A percentile compares a stretch with the other conserved stretches of the same genome.
phyloP scores from a whole-genome alignment of 2,797 vertebrate genomes.

The Poecilia gillii region DNA sequence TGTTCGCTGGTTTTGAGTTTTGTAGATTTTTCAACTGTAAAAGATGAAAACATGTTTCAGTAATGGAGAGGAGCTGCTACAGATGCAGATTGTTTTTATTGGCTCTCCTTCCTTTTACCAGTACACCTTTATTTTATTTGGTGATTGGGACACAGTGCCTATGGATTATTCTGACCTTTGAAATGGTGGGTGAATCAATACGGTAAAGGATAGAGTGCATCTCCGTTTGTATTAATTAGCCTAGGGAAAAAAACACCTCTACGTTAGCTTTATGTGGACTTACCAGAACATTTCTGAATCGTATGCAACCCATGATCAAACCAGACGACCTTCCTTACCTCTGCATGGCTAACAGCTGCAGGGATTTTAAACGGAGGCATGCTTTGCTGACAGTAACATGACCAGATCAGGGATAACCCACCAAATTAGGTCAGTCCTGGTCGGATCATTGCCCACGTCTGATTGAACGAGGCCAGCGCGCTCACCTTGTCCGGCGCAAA shows the following conservation, averaged over 20 bases:
- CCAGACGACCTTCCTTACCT: constrained; percentile 22
- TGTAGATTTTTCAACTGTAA: neutral
- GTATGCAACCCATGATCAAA: neutral
- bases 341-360: constrained; percentile 53
- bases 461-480: constrained; percentile 57
- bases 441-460: constrained; percentile 58
- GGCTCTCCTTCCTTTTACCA: neutral
- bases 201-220: constrained; percentile 25
- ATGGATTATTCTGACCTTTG: constrained; percentile 47
- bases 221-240: constrained; percentile 37
- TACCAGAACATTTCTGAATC: neutral
- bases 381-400: constrained; percentile 62
- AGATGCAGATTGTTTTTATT: neutral
- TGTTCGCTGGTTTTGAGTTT: neutral
- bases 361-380: constrained; percentile 32
- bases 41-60: neutral
- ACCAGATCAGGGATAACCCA: constrained; percentile 59
- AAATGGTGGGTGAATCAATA: constrained; percentile 41
- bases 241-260: neutral
- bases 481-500: constrained; percentile 69
- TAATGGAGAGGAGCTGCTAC: neutral
- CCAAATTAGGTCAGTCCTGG: constrained; percentile 71
- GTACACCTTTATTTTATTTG: neutral
- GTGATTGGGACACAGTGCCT: neutral
- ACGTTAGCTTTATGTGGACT: neutral